Base-by-base conservation (phyloP, 2,113 vertebrate genomes). In the Oreochromis niloticus region DNA sequence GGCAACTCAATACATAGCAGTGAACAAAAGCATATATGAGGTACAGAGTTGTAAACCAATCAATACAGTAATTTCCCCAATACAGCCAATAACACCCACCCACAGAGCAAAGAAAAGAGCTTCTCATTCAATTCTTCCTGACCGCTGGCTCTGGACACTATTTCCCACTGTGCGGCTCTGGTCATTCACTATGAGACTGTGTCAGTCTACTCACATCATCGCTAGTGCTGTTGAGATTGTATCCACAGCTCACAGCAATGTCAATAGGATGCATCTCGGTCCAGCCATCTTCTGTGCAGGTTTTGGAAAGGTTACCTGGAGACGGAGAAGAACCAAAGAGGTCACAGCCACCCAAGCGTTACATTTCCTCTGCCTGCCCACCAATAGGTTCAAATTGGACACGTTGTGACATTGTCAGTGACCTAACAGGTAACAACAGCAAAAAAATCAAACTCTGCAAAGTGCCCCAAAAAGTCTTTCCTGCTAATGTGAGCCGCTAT, bases 301-400 rank as follows among this genome's bases (percentile, higher is more conserved):
- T 98, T 90, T 98, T 98, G 86, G 97, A 98, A 91, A 99, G 96
- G 2, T 98, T 98, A 59, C 97, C 98, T 99, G 90, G 4, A 81
- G 84, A 84, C 7, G 7, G n/a, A 80, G 61, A 81, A 50, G 68
- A 75, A 59, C 87, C 52, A 50, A 43, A 52, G 66, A 88, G 79
- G 84, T 93, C 75, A 94, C 5, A 55, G 30, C 19, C 83, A 82
- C 75, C 41, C 32, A 84, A 48, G 34, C 11, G 4, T 12, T 7
- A 7, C 3, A 84, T 41, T 48, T 57, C 36, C 59, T 79, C 43
- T 78, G 73, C 82, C 46, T 80, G 9, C 16, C 50, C 19, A 34
- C 34, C 14, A 46, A 30, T 17, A 32, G 36, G 8, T 84, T 66
- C 46, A 61, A 78, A 81, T 73, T 81, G 19, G 52, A 85, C 19